These are phyloP conservation scores for Gymnoscopelus braueri DNA, from an alignment of 2,797 vertebrate genomes.

Conservation along the genomic window DNA sequence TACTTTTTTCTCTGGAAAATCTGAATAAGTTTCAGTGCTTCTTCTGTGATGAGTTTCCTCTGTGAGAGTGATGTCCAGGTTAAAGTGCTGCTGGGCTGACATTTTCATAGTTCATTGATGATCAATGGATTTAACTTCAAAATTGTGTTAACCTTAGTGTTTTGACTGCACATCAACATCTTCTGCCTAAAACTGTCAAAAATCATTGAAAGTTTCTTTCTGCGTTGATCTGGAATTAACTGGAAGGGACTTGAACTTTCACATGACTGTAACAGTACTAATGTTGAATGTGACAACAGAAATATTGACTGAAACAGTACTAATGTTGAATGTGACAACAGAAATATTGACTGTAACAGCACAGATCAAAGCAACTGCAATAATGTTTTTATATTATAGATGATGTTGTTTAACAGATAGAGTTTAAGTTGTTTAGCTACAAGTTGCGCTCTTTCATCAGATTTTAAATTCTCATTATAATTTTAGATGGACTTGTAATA, in stretches of 20 bases:
- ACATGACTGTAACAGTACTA: conserved; percentile 42
- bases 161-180: conserved; percentile 8
- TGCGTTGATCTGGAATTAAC: conserved; percentile 33
- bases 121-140: conserved; percentile 32
- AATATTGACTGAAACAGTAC: conserved; percentile 54
- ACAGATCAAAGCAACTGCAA: conserved; percentile 50
- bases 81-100: background rate
- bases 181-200: conserved; percentile 24
- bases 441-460: conserved; percentile 8
- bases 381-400: conserved; percentile 42
- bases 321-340: conserved; percentile 39
- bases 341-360: conserved; percentile 53
- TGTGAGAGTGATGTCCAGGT: conserved; percentile 27
- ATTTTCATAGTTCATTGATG: conserved; percentile 6
- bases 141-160: conserved; percentile 15
- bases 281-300: conserved; percentile 40
- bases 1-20: conserved; percentile 55
- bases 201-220: conserved; percentile 20
- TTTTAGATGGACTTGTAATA: conserved; percentile 25
- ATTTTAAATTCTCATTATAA: conserved; percentile 24
- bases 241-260: conserved; percentile 31
- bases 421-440: conserved; percentile 33
- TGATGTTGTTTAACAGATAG: conserved; percentile 31
- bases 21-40: conserved; percentile 48
- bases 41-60: conserved; percentile 11